Conservation (phyloP, 1,140 invertebrate genomes). For the Drosophila tani region DNA sequence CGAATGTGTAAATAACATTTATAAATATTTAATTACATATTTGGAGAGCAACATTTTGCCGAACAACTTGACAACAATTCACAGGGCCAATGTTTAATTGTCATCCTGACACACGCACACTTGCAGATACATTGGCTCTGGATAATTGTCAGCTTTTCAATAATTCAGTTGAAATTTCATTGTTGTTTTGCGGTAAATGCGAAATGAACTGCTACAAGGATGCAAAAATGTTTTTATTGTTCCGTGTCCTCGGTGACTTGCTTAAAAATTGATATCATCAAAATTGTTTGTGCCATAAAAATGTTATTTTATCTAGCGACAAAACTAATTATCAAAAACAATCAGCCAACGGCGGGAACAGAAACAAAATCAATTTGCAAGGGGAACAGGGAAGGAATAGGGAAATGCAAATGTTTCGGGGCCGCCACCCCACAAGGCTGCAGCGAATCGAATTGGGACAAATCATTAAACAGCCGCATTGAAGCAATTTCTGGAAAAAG, state of each 20-base stretch:
- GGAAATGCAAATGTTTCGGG: conserved; percentile 28
- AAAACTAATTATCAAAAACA: conserved; percentile 68
- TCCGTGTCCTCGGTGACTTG: conserved; percentile 45
- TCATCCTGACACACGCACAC: conserved; percentile 45
- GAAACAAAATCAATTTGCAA: conserved; percentile 27
- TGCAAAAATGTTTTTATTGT: conserved; percentile 40
- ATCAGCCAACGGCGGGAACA: conserved; percentile 34
- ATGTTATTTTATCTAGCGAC: conserved; percentile 12
- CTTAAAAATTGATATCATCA: conserved; percentile 61
- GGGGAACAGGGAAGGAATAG: conserved; percentile 8
- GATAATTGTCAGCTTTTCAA: conserved; percentile 69
- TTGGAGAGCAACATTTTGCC: conserved; percentile 39
- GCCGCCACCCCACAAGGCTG: conserved; percentile 1
- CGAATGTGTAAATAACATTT: conserved; percentile 54
- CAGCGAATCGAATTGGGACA: conserved; percentile 44
- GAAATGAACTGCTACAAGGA: conserved; percentile 49
- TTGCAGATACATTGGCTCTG: conserved; percentile 11
- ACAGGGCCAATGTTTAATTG: conserved; percentile 60
- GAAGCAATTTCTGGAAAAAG: conserved; percentile 1
- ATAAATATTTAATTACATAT: conserved; percentile 70
- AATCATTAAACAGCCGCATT: conserved; percentile 63
- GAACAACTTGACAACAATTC: conserved; percentile 47
- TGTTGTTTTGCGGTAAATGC: conserved; percentile 64
- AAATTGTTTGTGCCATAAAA: conserved; percentile 59
- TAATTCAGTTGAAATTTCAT: conserved; percentile 58